These are phyloP conservation scores for Radopholus similis DNA, from an alignment of 1,140 invertebrate species.

Conservation along the genomic window DNA sequence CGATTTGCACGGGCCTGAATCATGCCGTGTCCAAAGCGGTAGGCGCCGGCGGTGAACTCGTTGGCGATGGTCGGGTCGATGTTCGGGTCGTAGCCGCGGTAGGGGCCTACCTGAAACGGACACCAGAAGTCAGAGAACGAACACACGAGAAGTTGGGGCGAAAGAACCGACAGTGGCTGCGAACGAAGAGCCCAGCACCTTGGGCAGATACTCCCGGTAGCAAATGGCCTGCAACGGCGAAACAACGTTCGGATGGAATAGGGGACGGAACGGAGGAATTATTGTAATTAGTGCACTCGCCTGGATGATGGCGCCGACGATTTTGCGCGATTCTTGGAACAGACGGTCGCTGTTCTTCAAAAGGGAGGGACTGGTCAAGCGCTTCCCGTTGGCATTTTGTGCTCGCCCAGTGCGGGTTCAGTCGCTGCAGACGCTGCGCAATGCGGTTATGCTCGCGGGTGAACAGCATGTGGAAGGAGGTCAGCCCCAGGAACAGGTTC, in stretches of 20 bases:
- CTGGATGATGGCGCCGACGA: conserved; percentile 62
- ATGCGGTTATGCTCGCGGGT: conserved; percentile 58
- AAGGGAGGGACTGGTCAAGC: conserved; percentile 50
- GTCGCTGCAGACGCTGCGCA: conserved; percentile 41
- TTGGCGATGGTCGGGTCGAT: conserved; percentile 68
- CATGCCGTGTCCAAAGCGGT: conserved; percentile 68
- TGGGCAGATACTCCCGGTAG: conserved; percentile 53
- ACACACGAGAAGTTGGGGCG: not conserved
- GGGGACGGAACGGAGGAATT: not conserved
- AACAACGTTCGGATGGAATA: not conserved
- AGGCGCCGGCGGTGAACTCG: conserved; percentile 69
- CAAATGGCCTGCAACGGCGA: conserved; percentile 45
- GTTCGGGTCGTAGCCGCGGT: conserved; percentile 65
- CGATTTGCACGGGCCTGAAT: conserved; percentile 57
- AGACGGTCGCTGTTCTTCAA: conserved; percentile 44
- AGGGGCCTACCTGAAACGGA: conserved; percentile 60
- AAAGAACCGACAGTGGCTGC: conserved; percentile 46
- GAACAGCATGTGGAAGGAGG: conserved; percentile 56
- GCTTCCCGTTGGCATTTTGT: not conserved
- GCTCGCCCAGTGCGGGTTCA: conserved; percentile 51
- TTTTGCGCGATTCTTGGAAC: conserved; percentile 70
- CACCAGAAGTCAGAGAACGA: not conserved
- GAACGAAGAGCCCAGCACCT: conserved; percentile 53
- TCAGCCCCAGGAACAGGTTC: conserved; percentile 55
- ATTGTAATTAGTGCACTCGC: not conserved